Percentiles rank a stretch among this genome's conserved stretches.
Evolutionary conservation across 2,113 vertebrate species (phyloP).

Genomic region (Hystrix cristata): DNA sequence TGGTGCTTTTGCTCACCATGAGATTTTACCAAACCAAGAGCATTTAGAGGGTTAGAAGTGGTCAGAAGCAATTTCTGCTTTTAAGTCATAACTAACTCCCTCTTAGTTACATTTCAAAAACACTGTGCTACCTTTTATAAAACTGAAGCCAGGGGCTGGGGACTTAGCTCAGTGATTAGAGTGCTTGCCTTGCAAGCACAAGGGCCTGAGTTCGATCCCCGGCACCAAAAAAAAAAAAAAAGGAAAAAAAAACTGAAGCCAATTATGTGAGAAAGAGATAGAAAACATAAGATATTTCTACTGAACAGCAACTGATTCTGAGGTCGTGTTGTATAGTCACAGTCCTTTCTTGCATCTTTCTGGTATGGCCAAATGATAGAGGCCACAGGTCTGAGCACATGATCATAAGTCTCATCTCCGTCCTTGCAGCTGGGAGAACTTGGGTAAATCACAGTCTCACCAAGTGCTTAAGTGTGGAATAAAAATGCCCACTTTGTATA

Average conservation of each 20-base stretch:
- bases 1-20: background rate
- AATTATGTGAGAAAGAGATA: background rate
- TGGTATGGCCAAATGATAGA: background rate
- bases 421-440: background rate
- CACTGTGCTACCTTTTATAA: background rate
- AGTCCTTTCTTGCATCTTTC: background rate
- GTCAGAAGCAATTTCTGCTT: background rate
- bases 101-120: slow-evolving; percentile 17
- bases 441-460: background rate
- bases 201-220: no score
- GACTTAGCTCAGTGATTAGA: no score
- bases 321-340: background rate
- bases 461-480: background rate
- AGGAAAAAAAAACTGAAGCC: background rate
- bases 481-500: background rate
- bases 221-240: no score
- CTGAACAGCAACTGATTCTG: slow-evolving; percentile 4
- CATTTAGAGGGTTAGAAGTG: background rate
- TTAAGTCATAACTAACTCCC: slow-evolving; percentile 21
- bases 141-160: background rate
- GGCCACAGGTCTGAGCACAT: background rate
- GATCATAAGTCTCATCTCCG: background rate
- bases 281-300: slow-evolving; percentile 33
- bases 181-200: no score
- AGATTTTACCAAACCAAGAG: background rate